Base-by-base conservation (phyloP, 2,888 invertebrate species). In the Patella depressa region DNA sequence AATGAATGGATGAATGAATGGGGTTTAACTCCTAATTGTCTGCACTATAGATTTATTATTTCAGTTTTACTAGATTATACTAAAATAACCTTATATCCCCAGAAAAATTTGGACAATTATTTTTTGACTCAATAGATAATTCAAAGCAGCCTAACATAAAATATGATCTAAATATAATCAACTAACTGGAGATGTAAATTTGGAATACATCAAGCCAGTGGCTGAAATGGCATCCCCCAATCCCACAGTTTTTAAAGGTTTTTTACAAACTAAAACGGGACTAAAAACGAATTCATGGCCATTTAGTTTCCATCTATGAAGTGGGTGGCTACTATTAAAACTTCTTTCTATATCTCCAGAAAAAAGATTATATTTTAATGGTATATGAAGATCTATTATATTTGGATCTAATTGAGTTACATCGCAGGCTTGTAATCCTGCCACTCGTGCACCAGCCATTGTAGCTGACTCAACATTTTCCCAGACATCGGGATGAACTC, bases 171-270 rank as follows among this genome's bases (percentile, higher is more conserved):
- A 45, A 45, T 45, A 45, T 45, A 72, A 72, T 53, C 45, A 53
- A 29, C 72, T 72, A 29, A 29, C 34, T 14, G 72, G 45, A n/a
- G 12, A 72, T 11, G n/a, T 14, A 55, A 84, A 89, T 78, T 88
- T 80, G 15, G 92, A 92, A 84, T 90, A 92, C 85, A 92, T 87
- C 4, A 93, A 86, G 17, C 91, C 92, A 15, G 91, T 91, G 7
- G 92, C 89, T 17, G 92, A 91, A 72, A 93, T 92, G 24, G 92
- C 90, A 84, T 93, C 93, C 24, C 92, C 92, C n/a, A 93, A 82
- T 65, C 93, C 93, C 14, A 93, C 92, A 14, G 92, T 93, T 83
- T 91, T 92, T 59, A 89, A 81, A 2, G 93, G 92, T 53, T 90
- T 83, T 79, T 89, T 90, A 84, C 93, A 93, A 19, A 93, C 92